A percentile compares a stretch with the other conserved stretches of the same genome.
phyloP scores from a whole-genome alignment of 2,113 vertebrate species.

The Mustelus asterias region DNA sequence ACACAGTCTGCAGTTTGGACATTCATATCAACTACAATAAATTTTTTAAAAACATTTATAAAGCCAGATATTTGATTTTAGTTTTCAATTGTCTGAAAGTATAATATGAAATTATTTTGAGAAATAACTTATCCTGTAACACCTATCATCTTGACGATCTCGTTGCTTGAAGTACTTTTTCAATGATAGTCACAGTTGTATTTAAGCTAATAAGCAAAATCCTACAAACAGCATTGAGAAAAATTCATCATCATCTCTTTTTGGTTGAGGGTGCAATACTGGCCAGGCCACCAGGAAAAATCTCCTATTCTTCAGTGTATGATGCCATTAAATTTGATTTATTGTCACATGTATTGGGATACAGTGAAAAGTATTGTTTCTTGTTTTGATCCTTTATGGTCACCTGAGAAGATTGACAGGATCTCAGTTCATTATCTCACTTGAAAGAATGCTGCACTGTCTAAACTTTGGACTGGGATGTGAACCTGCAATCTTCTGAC shows the following conservation, averaged over 20 bases:
- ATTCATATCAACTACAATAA: not conserved
- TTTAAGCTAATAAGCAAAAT: not conserved
- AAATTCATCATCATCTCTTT: not conserved
- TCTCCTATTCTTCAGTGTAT: not conserved
- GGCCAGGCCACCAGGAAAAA: not conserved
- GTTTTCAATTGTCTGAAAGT: not conserved
- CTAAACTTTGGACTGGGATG: not conserved
- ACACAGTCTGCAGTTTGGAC: not conserved
- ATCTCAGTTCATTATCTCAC: not conserved
- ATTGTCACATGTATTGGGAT: too few species aligned
- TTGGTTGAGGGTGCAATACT: not conserved
- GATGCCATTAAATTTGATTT: not conserved
- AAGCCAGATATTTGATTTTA: not conserved
- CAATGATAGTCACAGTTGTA: not conserved
- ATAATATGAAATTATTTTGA: not conserved
- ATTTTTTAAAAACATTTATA: not conserved
- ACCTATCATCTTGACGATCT: not conserved
- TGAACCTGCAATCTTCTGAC: not conserved
- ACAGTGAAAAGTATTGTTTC: too few species aligned
- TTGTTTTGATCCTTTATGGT: not conserved
- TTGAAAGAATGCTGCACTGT: not conserved
- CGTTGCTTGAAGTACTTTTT: not conserved
- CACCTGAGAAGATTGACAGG: not conserved
- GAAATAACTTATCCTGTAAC: not conserved
- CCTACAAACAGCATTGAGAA: not conserved